Percentiles rank a stretch among this genome's conserved stretches.
Conservation (phyloP, 2,113 vertebrate species). For the Sciurus niger region DNA sequence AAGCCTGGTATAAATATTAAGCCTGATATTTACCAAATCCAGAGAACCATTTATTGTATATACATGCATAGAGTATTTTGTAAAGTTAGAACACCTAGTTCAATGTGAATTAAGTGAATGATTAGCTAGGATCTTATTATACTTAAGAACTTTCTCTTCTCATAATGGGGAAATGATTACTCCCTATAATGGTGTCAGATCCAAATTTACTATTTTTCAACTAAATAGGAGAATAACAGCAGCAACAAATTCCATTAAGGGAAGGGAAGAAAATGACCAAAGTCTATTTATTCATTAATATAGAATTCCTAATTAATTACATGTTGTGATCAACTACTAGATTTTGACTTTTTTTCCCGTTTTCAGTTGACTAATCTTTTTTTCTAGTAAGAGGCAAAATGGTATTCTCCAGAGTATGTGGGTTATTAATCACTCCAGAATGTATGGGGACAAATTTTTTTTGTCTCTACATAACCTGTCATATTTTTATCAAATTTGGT, state of each 20-base stretch:
- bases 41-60: background rate
- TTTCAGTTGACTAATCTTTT: background rate
- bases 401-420: background rate
- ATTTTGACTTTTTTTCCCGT: background rate
- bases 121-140: background rate
- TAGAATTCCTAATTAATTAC: conserved; percentile 10
- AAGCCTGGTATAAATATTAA: conserved; percentile 5
- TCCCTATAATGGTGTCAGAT: background rate
- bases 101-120: background rate
- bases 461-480: background rate
- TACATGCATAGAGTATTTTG: background rate
- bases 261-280: background rate
- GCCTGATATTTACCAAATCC: background rate
- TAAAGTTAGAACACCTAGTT: background rate
- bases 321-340: background rate
- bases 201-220: background rate
- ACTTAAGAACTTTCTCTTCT: background rate
- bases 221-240: background rate
- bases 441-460: background rate
- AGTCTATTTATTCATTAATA: conserved; percentile 17
- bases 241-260: background rate
- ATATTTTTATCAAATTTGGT: background rate
- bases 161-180: background rate
- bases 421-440: background rate
- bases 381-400: background rate